Conservation (phyloP, 2,888 invertebrate genomes). For the Drosophila neotestacea region DNA sequence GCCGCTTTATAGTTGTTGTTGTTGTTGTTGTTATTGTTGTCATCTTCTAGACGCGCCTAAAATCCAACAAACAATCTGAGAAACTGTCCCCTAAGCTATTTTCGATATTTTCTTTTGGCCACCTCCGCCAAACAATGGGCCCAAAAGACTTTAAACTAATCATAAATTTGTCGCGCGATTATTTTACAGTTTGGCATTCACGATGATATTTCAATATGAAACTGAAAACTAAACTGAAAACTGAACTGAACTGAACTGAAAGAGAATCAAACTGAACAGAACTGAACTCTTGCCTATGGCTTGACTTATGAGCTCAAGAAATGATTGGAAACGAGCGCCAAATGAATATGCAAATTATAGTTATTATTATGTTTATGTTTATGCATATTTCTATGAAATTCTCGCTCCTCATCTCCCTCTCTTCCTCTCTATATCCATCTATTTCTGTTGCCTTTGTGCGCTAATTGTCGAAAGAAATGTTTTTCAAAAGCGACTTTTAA, state of each 20-base stretch:
- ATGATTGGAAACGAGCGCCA: slow-evolving; percentile 53
- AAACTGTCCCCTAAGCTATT: slow-evolving; percentile 72
- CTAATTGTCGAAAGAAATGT: slow-evolving; percentile 63
- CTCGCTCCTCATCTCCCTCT: slow-evolving; percentile 4
- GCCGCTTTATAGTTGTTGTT: slow-evolving; percentile 66
- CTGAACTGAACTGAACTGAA: slow-evolving; percentile 8
- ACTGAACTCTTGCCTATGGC: slow-evolving; percentile 29
- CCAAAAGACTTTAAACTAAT: slow-evolving; percentile 61
- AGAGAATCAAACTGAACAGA: slow-evolving; percentile 10
- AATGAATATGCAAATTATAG: slow-evolving; percentile 76
- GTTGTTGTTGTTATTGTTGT: slow-evolving; percentile 48
- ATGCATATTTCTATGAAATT: slow-evolving; percentile 61
- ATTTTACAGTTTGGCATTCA: slow-evolving; percentile 69
- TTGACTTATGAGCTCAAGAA: slow-evolving; percentile 72
- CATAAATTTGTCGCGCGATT: slow-evolving; percentile 80
- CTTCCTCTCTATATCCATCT: slow-evolving; percentile 12
- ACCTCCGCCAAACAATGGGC: slow-evolving; percentile 39
- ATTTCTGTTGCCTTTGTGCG: slow-evolving; percentile 56
- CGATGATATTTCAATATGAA: slow-evolving; percentile 55
- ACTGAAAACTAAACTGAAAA: slow-evolving; percentile 24
- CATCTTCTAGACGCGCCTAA: slow-evolving; percentile 61
- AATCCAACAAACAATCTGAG: slow-evolving; percentile 44
- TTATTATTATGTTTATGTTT: slow-evolving; percentile 72
- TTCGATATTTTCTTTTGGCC: slow-evolving; percentile 46
- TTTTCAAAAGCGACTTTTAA: slow-evolving; percentile 55